Conservation (phyloP, 1,140 invertebrate species). For the Drusus annulatus region DNA sequence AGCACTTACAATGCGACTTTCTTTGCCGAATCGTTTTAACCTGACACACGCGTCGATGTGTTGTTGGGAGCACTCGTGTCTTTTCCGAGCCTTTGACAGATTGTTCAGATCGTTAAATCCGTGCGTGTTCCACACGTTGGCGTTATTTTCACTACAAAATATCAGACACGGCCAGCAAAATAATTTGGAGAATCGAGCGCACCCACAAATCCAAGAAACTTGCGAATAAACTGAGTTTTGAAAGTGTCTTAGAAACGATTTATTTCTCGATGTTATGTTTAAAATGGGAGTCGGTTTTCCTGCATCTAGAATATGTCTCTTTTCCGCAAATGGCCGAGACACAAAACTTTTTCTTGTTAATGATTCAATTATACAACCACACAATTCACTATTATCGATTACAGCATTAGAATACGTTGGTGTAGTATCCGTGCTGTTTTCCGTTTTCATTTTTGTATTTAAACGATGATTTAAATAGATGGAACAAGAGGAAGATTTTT, state of each 20-base stretch:
- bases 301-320: too few species aligned
- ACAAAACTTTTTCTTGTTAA: too few species aligned
- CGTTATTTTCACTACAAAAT: not conserved
- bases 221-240: not conserved
- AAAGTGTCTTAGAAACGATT: not conserved
- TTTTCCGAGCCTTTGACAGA: not conserved
- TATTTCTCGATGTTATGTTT: not conserved
- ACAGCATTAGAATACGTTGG: too few species aligned
- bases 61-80: not conserved
- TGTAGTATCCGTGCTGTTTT: too few species aligned
- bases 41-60: not conserved
- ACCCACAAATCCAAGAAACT: conserved; percentile 20
- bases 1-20: conserved; percentile 2
- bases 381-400: too few species aligned
- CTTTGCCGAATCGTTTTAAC: conserved; percentile 15
- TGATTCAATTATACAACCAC: too few species aligned
- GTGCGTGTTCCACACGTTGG: not conserved
- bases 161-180: conserved; percentile 29
- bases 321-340: too few species aligned
- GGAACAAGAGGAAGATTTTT: too few species aligned
- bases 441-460: too few species aligned
- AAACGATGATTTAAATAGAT: too few species aligned
- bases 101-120: conserved; percentile 22
- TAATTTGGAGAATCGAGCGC: not conserved
- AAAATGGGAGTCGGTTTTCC: not conserved